A percentile compares a stretch with the other conserved stretches of the same genome.
Conservation (phyloP, 1,140 invertebrate species). For the Lerema accius region DNA sequence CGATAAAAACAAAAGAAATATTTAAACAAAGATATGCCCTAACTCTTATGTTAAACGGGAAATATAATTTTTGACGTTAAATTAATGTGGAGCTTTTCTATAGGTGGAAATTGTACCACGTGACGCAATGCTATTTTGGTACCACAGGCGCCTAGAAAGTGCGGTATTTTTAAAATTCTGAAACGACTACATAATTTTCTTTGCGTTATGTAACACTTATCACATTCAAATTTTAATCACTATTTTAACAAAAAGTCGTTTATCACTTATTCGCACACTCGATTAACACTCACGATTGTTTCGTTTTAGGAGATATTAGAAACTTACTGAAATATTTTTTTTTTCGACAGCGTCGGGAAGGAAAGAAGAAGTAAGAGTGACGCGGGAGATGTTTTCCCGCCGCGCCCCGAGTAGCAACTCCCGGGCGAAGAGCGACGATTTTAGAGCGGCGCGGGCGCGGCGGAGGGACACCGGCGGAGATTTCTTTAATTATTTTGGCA, state of each 20-base stretch:
- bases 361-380: conserved; percentile 82
- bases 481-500: conserved; percentile 91
- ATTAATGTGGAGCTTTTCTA: conserved; percentile 82
- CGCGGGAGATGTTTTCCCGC: conserved; percentile 79
- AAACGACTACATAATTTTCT: conserved; percentile 64
- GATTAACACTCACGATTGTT: conserved; percentile 58
- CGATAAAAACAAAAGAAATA: conserved; percentile 15
- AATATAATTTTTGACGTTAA: conserved; percentile 53
- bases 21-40: conserved; percentile 5
- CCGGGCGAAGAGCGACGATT: conserved; percentile 86
- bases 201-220: conserved; percentile 80
- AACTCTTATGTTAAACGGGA: conserved; percentile 16
- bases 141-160: conserved; percentile 79
- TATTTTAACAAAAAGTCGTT: conserved; percentile 52
- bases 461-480: conserved; percentile 82
- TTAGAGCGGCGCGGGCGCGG: conserved; percentile 86
- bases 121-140: conserved; percentile 78
- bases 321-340: conserved; percentile 80
- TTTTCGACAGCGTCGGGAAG: conserved; percentile 78
- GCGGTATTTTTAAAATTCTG: conserved; percentile 83
- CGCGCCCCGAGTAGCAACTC: conserved; percentile 83
- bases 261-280: conserved; percentile 65
- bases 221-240: conserved; percentile 68
- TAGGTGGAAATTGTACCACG: conserved; percentile 80
- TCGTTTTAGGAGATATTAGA: conserved; percentile 59